phyloP scores from a whole-genome alignment of 2,888 invertebrate species.

The Rhingia campestris region DNA sequence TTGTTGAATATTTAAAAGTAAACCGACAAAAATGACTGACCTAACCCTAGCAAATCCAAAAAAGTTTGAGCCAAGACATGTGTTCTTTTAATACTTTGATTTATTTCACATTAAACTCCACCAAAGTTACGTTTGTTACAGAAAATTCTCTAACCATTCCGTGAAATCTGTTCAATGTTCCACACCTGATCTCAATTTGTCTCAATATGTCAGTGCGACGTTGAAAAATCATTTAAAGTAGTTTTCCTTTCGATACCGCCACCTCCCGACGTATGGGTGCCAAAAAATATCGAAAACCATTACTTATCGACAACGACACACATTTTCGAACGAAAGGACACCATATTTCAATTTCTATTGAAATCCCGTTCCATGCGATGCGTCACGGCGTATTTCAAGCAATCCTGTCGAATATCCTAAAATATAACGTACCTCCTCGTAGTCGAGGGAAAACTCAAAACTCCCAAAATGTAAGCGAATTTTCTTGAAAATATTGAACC shows the following conservation, averaged over 20 bases:
- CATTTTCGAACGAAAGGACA: conserved; percentile 36
- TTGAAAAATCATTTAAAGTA: conserved; percentile 37
- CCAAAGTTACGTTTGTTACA: not conserved
- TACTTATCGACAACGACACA: conserved; percentile 36
- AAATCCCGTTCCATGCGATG: conserved; percentile 38
- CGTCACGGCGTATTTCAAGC: conserved; percentile 10
- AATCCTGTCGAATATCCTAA: not conserved
- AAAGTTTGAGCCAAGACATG: conserved; percentile 31
- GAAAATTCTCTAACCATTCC: no score
- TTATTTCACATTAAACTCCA: conserved; percentile 41
- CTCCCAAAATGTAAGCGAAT: not conserved
- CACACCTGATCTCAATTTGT: conserved; percentile 19
- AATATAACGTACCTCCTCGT: no score
- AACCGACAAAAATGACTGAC: no score
- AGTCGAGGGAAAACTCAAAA: not conserved
- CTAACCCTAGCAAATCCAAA: no score
- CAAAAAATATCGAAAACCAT: conserved; percentile 35
- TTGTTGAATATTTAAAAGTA: no score
- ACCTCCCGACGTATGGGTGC: not conserved
- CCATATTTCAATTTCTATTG: conserved; percentile 49
- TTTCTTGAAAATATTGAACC: conserved; percentile 29
- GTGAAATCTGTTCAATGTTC: not conserved
- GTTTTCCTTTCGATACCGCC: conserved; percentile 1
- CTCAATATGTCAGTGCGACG: conserved; percentile 36
- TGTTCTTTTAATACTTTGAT: no score